Evolutionary conservation across 2,888 invertebrate species (phyloP).

Genomic region (Hirtodrosophila trivittata): DNA sequence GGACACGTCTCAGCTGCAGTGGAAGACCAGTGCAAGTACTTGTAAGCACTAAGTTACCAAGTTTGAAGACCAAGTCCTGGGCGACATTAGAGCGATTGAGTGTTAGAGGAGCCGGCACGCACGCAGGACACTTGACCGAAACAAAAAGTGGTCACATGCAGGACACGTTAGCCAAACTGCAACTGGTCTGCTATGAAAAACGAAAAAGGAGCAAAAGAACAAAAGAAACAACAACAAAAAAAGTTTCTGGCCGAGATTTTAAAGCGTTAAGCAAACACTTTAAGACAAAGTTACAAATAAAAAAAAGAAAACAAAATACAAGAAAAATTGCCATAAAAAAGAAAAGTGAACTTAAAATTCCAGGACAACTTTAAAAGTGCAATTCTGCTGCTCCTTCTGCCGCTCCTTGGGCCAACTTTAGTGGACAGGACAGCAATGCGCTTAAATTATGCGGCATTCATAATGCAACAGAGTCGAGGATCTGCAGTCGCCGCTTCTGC

Average conservation of each 20-base stretch:
- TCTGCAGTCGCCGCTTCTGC: conserved; percentile 14
- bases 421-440: conserved; percentile 39
- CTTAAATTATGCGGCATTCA: conserved; percentile 80
- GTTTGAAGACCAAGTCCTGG: conserved; percentile 44
- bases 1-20: conserved; percentile 59
- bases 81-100: conserved; percentile 64
- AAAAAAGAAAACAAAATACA: too few relatives aligned
- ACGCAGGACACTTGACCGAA: conserved; percentile 58
- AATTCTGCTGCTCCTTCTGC: background rate
- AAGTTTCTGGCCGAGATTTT: conserved; percentile 33
- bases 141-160: conserved; percentile 36
- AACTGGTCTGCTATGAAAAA: conserved; percentile 11
- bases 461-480: conserved; percentile 69
- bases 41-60: conserved; percentile 42
- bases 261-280: conserved; percentile 48
- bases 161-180: conserved; percentile 31
- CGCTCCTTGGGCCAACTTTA: conserved; percentile 16
- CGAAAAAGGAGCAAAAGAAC: conserved; percentile 11
- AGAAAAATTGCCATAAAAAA: conserved; percentile 3
- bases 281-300: conserved; percentile 15
- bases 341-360: background rate
- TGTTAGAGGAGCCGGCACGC: conserved; percentile 57
- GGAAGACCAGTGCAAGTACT: conserved; percentile 60
- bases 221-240: background rate
- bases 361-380: conserved; percentile 20